Evolutionary conservation across 2,113 vertebrate species (phyloP).

Genomic region (Campylorhamphus procurvoides): DNA sequence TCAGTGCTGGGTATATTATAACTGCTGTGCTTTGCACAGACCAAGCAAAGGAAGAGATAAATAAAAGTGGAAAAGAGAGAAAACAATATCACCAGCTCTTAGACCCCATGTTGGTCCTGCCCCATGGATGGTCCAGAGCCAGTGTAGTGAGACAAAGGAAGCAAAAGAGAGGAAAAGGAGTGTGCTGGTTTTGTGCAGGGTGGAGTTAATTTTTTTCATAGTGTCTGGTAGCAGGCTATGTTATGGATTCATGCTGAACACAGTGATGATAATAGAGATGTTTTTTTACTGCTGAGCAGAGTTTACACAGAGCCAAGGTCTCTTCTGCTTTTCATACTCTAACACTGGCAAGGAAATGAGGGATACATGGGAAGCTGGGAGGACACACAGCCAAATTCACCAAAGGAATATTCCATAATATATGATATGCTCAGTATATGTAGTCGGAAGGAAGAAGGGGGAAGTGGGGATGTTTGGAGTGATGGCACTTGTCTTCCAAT

Average conservation of each 20-base stretch:
- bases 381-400: background rate
- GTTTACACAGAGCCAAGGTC: background rate
- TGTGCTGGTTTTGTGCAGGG: no score
- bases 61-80: no score
- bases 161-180: no score
- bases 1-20: no score
- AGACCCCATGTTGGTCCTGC: no score
- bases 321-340: background rate
- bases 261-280: background rate
- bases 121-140: no score
- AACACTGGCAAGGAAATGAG: rapidly evolving
- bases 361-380: background rate
- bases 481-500: background rate
- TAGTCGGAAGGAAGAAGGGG: background rate
- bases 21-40: no score
- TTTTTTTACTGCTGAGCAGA: background rate
- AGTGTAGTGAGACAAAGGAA: no score
- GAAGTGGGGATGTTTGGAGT: background rate
- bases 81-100: no score
- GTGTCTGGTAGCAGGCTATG: background rate
- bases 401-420: no score
- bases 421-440: rapidly evolving
- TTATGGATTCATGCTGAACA: background rate
- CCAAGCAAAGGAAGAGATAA: no score
- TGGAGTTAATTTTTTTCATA: background rate